Base-by-base conservation (phyloP, 2,113 vertebrate species). In the Psephotus haematonotus region DNA sequence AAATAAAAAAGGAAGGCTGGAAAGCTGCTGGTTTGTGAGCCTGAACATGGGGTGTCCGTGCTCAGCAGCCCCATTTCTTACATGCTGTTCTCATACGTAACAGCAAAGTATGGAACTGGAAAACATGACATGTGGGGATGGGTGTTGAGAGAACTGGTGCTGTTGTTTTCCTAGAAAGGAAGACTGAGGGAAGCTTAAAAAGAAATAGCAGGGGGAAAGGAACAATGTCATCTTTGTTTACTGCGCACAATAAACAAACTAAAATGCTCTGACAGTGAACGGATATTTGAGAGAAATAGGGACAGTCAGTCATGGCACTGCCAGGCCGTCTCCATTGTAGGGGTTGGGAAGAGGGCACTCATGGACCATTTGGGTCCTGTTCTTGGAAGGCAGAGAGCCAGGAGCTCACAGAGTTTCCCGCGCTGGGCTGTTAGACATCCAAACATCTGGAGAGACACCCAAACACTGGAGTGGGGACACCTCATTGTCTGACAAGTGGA, bases 11-110 rank as follows among this genome's bases (percentile, higher is more conserved):
- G 68, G 39, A 41, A 18, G 2, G 4, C 23, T 85, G 44, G 37
- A 80, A 82, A 57, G 29, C 28, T 6, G 1, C 39, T 64, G 16
- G 3, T 76, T 44, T 46, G 6, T 49, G 13, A 82, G 6, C 17
- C 15, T 39, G 11, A 68, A 24, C 0, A 2, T 41, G 46, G 18
- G 10, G 4, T 28, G 16, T 35, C 5, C 1, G 0, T 65, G 27
- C 22, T 82, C 22, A 59, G 76, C 18, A 76, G 49, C 16, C 35
- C 17, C n/a, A 33, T 65, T 94, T 90, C 67, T 88, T 80, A 31
- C 22, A 19, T 0, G 0, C 7, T 64, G 31, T 39, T 31, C n/a
- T 25, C 22, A 6, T 49, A 33, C 0, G 1, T 83, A 29, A 35
- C 7, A 1, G 25, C 52, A 50, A 70, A 9, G 55, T 52, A 33